phyloP scores from a whole-genome alignment of 2,888 invertebrate genomes.

The Thecocarcelia acutangulata region DNA sequence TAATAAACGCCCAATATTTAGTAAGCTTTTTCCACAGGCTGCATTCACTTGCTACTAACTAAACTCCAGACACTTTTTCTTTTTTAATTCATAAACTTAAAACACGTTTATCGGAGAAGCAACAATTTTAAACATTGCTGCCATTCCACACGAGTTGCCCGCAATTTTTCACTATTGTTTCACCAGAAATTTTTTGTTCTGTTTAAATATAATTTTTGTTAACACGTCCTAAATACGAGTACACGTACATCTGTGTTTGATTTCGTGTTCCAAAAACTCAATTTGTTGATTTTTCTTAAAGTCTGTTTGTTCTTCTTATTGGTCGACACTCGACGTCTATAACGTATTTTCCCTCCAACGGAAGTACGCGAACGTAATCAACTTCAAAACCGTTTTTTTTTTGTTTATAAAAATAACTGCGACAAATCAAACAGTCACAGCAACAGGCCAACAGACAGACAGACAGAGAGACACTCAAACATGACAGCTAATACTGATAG shows the following conservation, averaged over 20 bases:
- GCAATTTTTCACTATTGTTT: too few species aligned
- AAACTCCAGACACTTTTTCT: too few species aligned
- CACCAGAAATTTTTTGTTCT: too few species aligned
- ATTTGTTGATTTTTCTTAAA: conserved; percentile 1
- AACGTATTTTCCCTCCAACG: neutral
- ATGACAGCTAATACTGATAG: conserved; percentile 3
- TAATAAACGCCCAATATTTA: too few species aligned
- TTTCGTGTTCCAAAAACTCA: neutral
- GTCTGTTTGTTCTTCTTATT: neutral
- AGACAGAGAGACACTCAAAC: neutral
- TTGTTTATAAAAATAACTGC: conserved; percentile 1
- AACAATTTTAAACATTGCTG: too few species aligned
- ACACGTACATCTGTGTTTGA: neutral
- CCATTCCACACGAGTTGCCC: too few species aligned
- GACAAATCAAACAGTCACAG: neutral
- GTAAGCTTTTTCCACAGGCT: too few species aligned
- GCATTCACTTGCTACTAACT: too few species aligned
- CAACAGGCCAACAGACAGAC: neutral
- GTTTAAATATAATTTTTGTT: too few species aligned
- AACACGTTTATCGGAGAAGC: too few species aligned
- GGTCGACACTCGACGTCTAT: neutral
- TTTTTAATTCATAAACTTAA: too few species aligned
- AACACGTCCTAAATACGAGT: too few species aligned
- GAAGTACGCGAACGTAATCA: conserved; percentile 12
- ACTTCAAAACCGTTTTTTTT: conserved; percentile 15